Evolutionary conservation across 2,113 vertebrate species (phyloP).

Genomic region (Bubalus kerabau): DNA sequence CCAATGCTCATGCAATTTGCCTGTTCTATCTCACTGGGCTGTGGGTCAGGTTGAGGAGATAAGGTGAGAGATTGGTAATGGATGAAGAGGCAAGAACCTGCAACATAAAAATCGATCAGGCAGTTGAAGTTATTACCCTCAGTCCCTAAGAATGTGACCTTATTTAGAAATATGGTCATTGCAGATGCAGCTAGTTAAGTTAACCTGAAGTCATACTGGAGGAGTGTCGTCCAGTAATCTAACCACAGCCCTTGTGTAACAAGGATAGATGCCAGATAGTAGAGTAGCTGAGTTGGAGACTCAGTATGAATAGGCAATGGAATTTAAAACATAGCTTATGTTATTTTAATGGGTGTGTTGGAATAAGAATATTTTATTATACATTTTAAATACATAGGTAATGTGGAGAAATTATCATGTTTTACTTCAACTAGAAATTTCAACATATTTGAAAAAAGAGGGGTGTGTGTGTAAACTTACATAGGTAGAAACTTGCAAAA

Average conservation of each 20-base stretch:
- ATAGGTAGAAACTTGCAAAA: not conserved
- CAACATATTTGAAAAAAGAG: not conserved
- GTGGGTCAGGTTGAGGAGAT: not conserved
- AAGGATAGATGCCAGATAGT: not conserved
- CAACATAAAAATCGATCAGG: not conserved
- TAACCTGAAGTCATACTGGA: not conserved
- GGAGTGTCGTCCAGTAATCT: not conserved
- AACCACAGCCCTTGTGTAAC: not conserved
- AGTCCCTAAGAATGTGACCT: not conserved
- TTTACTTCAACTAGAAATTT: not conserved
- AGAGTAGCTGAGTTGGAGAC: not conserved
- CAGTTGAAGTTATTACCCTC: not conserved
- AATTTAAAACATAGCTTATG: not conserved
- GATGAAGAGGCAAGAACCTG: not conserved
- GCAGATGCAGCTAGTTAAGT: not conserved
- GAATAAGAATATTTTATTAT: not conserved
- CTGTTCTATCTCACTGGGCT: not conserved
- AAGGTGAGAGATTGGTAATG: not conserved
- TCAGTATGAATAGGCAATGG: not conserved
- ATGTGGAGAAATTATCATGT: not conserved
- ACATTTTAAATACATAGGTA: not conserved
- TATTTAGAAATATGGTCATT: not conserved
- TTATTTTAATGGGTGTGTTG: not conserved
- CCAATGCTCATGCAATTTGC: not conserved
- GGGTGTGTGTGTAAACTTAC: not conserved